Percentiles rank a stretch among this genome's conserved stretches.
phyloP scores from a whole-genome alignment of 1,140 invertebrate species.

The Gyrodactylus salaris region DNA sequence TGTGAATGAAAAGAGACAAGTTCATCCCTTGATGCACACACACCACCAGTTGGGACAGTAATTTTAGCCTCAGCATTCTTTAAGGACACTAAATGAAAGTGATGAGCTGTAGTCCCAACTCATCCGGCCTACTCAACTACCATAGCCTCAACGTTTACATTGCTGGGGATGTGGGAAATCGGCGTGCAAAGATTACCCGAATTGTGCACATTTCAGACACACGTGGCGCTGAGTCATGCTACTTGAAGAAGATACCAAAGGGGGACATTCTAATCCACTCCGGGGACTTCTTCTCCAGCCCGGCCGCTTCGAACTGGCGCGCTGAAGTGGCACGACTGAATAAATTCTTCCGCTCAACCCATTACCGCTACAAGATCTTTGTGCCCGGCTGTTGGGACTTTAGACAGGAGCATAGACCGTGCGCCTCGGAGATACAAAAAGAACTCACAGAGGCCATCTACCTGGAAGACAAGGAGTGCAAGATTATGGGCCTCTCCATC shows the following conservation, averaged over 20 bases:
- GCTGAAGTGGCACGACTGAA: background rate
- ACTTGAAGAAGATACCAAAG: background rate
- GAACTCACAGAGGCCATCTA: background rate
- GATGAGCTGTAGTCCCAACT: background rate
- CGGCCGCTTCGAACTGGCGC: background rate
- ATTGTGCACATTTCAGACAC: constrained; percentile 4
- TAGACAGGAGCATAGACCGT: background rate
- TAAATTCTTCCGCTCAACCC: background rate
- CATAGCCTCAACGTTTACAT: background rate
- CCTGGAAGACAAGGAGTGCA: background rate
- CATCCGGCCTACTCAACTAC: background rate
- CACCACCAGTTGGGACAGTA: no score
- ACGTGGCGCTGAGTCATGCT: background rate
- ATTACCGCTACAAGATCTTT: background rate
- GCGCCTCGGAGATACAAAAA: background rate
- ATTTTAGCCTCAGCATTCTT: no score
- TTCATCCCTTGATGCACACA: no score
- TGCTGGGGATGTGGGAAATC: background rate
- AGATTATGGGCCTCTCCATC: background rate
- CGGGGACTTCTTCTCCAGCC: background rate
- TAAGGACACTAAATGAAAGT: background rate
- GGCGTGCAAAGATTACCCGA: background rate
- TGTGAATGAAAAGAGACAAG: no score
- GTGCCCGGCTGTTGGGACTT: background rate
- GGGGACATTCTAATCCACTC: constrained; percentile 1